phyloP scores from a whole-genome alignment of 2,113 vertebrate genomes.

The Paralichthys olivaceus region DNA sequence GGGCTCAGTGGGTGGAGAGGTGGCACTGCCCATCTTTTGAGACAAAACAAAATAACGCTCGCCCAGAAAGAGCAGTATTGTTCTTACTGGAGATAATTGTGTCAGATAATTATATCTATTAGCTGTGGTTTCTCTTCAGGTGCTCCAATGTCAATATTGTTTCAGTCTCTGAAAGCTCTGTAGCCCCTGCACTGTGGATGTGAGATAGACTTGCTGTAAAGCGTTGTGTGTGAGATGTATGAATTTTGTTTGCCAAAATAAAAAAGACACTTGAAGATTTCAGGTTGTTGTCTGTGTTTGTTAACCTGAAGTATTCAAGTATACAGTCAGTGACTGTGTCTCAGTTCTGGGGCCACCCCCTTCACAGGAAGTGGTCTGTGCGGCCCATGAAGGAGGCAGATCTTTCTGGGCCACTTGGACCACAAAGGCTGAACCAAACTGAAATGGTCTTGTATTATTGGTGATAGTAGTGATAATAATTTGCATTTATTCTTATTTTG shows the following conservation, averaged over 20 bases:
- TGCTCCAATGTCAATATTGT: constrained; percentile 76
- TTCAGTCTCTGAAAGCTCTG: constrained; percentile 40
- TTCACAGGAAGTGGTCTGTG: too few species aligned
- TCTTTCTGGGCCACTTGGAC: too few species aligned
- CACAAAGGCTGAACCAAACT: too few species aligned
- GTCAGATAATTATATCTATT: constrained; percentile 75
- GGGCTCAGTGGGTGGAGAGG: constrained; percentile 19
- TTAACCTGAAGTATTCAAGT: too few species aligned
- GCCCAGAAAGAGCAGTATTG: constrained; percentile 63
- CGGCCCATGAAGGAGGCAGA: too few species aligned
- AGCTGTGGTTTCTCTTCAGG: constrained; percentile 56
- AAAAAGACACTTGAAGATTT: neutral
- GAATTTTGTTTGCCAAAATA: neutral
- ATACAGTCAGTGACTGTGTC: too few species aligned
- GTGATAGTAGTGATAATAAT: too few species aligned
- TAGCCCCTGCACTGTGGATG: constrained; percentile 32
- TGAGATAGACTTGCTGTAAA: neutral
- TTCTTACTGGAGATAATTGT: constrained; percentile 74
- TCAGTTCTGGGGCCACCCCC: too few species aligned
- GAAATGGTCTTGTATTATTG: too few species aligned
- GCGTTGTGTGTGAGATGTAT: neutral
- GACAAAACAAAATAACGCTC: constrained; percentile 67
- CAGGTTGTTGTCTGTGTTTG: too few species aligned
- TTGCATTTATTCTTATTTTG: too few species aligned
- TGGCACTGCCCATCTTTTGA: constrained; percentile 59